These are phyloP conservation scores for Haliclona indistincta DNA, from an alignment of 37 sponge, comb jelly and placozoan genomes.

Conservation along the genomic window DNA sequence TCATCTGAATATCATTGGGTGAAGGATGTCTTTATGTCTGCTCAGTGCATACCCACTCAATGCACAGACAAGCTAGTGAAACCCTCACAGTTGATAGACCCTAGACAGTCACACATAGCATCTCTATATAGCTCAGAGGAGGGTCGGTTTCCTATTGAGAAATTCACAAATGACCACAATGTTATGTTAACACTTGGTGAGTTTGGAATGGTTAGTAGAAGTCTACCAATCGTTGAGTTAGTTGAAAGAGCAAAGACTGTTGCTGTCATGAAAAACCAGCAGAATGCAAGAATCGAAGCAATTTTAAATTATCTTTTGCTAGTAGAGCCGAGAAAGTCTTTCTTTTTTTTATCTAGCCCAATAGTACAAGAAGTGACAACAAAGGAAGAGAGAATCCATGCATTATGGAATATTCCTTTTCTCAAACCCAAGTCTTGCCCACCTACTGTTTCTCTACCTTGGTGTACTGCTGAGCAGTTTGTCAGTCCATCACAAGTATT, in stretches of 20 bases:
- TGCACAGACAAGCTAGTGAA: background rate
- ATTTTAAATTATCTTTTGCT: constrained; percentile 21
- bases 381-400: background rate
- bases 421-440: constrained; percentile 21
- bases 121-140: constrained; percentile 31
- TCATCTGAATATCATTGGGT: constrained; percentile 27
- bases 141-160: constrained; percentile 45
- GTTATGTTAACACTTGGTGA: constrained; percentile 1
- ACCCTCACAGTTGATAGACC: constrained; percentile 33
- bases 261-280: too few relatives aligned
- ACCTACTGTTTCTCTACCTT: constrained; percentile 28
- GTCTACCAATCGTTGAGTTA: constrained; percentile 28
- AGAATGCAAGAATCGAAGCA: constrained; percentile 15
- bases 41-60: constrained; percentile 29
- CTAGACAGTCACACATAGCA: constrained; percentile 2
- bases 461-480: constrained; percentile 10
- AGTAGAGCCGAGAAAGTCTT: background rate
- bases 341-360: background rate
- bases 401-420: constrained; percentile 35
- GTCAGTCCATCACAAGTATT: constrained; percentile 17
- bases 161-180: background rate
- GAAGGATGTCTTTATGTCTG: constrained; percentile 4
- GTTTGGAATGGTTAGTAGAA: constrained; percentile 38
- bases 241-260: constrained; percentile 45
- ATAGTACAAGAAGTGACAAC: too few relatives aligned